phyloP scores from a whole-genome alignment of 64 coral and sea anemone genomes.

The Stichodactyla mertensii region DNA sequence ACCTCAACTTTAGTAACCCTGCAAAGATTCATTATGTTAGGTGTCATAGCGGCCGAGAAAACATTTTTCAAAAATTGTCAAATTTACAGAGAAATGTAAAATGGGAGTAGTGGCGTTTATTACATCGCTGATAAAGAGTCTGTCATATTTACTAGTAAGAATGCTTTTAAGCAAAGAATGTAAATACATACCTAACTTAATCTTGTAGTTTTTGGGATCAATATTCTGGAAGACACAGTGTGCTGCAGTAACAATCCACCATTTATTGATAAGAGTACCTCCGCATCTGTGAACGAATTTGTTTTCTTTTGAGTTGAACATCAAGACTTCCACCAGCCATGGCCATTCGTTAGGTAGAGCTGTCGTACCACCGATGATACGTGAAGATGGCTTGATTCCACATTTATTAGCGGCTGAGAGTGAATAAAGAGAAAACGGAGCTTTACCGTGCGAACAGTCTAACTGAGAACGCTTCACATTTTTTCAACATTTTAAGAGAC shows the following conservation, averaged over 20 bases:
- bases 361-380: slow-evolving; percentile 66
- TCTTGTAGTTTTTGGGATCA: slow-evolving; percentile 16
- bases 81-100: no score
- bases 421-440: not conserved
- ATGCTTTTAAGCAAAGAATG: not conserved
- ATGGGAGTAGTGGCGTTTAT: no score
- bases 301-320: not conserved
- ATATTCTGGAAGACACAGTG: slow-evolving; percentile 61
- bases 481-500: no score
- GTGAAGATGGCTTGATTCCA: slow-evolving; percentile 32
- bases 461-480: no score
- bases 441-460: not conserved
- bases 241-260: slow-evolving; percentile 75
- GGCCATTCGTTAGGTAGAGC: slow-evolving; percentile 61
- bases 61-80: no score
- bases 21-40: no score
- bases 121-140: no score
- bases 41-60: no score
- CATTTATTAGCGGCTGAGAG: not conserved
- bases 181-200: not conserved
- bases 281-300: slow-evolving; percentile 67
- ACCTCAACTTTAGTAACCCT: no score
- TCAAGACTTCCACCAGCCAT: slow-evolving; percentile 53
- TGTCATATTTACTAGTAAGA: no score
- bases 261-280: slow-evolving; percentile 47